Conservation (phyloP, 2,797 vertebrate species). For the Taenioides sp. region DNA sequence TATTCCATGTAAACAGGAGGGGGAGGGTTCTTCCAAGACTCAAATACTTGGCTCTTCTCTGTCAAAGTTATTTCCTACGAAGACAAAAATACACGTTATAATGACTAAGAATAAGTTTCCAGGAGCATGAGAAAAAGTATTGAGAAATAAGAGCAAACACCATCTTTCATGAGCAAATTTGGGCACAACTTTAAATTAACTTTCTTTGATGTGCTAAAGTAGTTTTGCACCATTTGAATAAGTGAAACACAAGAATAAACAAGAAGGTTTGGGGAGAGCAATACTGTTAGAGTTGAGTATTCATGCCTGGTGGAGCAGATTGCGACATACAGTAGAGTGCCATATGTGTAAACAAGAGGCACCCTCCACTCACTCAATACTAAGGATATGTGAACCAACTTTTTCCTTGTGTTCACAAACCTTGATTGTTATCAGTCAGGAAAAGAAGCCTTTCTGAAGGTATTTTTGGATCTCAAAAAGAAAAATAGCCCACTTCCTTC, state of each 20-base stretch:
- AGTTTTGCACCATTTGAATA: not conserved
- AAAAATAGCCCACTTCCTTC: constrained; percentile 44
- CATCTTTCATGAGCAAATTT: constrained; percentile 35
- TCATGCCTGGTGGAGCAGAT: not conserved
- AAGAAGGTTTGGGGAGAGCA: not conserved
- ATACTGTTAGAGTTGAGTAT: not conserved
- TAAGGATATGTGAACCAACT: constrained; percentile 11
- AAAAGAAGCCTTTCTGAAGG: constrained; percentile 5
- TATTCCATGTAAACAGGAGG: constrained; percentile 85
- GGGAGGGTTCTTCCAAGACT: constrained; percentile 82
- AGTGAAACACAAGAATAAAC: not conserved
- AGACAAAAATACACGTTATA: too few species aligned
- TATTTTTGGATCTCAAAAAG: constrained; percentile 38
- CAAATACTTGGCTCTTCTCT: constrained; percentile 77
- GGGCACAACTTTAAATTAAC: constrained; percentile 13
- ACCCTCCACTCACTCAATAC: not conserved
- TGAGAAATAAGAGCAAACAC: not conserved
- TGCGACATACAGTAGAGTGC: constrained; percentile 5
- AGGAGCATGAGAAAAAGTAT: constrained; percentile 20
- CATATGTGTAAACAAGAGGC: constrained; percentile 28
- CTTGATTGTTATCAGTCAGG: constrained; percentile 7
- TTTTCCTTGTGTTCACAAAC: not conserved
- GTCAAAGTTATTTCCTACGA: constrained; percentile 79
- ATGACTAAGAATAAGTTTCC: too few species aligned
- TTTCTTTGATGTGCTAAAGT: not conserved